A percentile compares a stretch with the other conserved stretches of the same genome.
These are phyloP conservation scores for Julus scanicus DNA, from an alignment of 2,888 invertebrate genomes.

Conservation along the genomic window DNA sequence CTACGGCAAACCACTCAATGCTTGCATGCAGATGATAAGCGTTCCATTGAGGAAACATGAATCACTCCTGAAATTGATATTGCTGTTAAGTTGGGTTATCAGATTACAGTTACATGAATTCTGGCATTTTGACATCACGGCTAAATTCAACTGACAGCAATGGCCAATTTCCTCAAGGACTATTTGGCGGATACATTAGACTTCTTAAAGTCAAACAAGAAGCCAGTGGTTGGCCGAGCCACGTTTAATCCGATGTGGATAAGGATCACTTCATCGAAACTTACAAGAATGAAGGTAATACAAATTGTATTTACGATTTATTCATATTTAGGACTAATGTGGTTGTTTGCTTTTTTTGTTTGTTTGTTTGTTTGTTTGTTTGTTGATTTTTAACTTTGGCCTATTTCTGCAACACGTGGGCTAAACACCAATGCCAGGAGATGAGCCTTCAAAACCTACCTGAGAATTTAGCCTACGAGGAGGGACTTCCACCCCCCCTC, in stretches of 20 bases:
- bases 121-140: constrained; percentile 34
- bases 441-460: too few species aligned
- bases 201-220: constrained; percentile 37
- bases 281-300: constrained; percentile 49
- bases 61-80: constrained; percentile 48
- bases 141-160: neutral
- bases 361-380: too few species aligned
- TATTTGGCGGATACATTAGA: constrained; percentile 24
- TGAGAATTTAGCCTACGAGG: too few species aligned
- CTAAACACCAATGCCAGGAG: too few species aligned
- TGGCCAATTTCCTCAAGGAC: neutral
- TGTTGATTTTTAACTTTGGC: too few species aligned
- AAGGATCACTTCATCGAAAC: neutral
- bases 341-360: too few species aligned
- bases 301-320: too few species aligned
- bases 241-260: neutral
- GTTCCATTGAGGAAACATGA: constrained; percentile 14
- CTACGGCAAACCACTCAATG: neutral
- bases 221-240: constrained; percentile 12
- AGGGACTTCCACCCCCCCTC: too few species aligned
- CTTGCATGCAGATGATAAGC: neutral
- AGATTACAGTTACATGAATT: neutral
- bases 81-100: neutral
- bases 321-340: too few species aligned
- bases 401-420: too few species aligned